These are phyloP conservation scores for Scolopax rusticola DNA, from an alignment of 2,797 vertebrate genomes.

Conservation along the genomic window DNA sequence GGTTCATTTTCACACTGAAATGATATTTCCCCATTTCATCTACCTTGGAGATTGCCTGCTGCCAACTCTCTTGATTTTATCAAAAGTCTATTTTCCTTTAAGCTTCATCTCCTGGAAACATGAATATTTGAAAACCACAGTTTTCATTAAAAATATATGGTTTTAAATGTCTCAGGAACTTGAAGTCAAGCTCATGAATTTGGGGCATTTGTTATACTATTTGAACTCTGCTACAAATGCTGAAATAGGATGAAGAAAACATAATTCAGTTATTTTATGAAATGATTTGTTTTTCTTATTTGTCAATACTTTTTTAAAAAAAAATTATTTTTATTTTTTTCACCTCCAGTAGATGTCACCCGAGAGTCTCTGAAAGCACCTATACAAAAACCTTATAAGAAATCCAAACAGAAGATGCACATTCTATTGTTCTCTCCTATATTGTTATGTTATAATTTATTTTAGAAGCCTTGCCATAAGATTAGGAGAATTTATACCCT, in stretches of 20 bases:
- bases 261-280: not conserved
- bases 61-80: not conserved
- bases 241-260: not conserved
- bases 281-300: not conserved
- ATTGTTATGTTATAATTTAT: not conserved
- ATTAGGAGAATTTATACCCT: not conserved
- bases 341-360: constrained; percentile 75
- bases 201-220: not conserved
- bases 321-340: not conserved
- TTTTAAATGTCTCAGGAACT: not conserved
- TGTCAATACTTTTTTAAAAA: not conserved
- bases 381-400: not conserved
- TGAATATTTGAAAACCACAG: not conserved
- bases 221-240: not conserved
- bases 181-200: not conserved
- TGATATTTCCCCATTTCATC: not conserved
- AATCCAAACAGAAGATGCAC: not conserved
- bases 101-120: not conserved
- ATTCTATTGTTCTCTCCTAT: constrained; percentile 2
- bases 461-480: not conserved
- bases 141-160: constrained; percentile 1
- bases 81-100: not conserved
- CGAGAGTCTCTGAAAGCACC: constrained; percentile 48
- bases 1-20: not conserved
- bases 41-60: not conserved